phyloP scores from a whole-genome alignment of 1,140 invertebrate species.

The Drosophila mayri region DNA sequence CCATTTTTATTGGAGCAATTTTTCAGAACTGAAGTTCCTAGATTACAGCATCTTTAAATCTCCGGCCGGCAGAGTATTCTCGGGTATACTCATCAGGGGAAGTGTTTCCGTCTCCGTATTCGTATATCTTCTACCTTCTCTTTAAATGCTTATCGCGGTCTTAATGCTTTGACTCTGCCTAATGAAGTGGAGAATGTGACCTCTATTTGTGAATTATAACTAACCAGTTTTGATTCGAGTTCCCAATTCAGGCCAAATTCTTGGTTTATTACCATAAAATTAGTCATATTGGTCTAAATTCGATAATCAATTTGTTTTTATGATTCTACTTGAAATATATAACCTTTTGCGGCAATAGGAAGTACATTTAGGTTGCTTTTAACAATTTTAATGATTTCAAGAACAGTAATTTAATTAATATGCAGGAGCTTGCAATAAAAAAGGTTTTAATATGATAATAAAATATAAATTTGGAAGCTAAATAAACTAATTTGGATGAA shows the following conservation, averaged over 20 bases:
- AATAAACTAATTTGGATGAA: not conserved
- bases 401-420: not conserved
- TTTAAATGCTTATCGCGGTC: slow-evolving; percentile 11
- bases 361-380: not conserved
- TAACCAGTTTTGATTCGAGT: slow-evolving; percentile 25
- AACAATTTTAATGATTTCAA: not conserved
- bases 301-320: slow-evolving; percentile 7
- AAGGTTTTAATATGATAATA: not conserved
- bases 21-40: slow-evolving; percentile 15
- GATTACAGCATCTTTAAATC: slow-evolving; percentile 26
- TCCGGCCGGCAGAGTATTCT: slow-evolving; percentile 14
- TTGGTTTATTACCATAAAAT: slow-evolving; percentile 23
- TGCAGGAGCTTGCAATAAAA: no score
- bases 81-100: slow-evolving; percentile 11
- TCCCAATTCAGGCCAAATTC: slow-evolving; percentile 40
- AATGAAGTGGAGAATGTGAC: slow-evolving; percentile 38
- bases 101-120: slow-evolving; percentile 11
- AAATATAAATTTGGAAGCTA: not conserved
- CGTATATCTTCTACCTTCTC: not conserved
- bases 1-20: slow-evolving; percentile 35
- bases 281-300: slow-evolving; percentile 17
- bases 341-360: not conserved
- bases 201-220: slow-evolving; percentile 36
- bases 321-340: slow-evolving; percentile 2
- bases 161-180: slow-evolving; percentile 6